Percentiles rank a stretch among this genome's conserved stretches.
Evolutionary conservation across 2,113 vertebrate genomes (phyloP).

Genomic region (Sciurus niger): DNA sequence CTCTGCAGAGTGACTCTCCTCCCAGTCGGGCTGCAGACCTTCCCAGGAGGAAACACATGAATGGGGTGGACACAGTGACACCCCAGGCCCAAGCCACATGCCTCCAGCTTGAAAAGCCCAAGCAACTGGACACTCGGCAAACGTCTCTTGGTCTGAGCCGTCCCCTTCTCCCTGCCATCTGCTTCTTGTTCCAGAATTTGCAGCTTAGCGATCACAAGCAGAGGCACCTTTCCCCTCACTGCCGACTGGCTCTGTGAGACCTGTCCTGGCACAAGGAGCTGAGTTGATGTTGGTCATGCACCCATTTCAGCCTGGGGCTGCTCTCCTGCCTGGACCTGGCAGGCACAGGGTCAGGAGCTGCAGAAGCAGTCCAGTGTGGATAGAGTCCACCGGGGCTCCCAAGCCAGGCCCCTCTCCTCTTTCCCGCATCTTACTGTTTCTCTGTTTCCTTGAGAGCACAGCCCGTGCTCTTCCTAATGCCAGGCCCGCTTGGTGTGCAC

Average conservation of each 20-base stretch:
- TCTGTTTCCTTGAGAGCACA: rapidly evolving
- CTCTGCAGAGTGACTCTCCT: too few species aligned
- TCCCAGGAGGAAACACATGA: rapidly evolving
- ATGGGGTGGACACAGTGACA: rapidly evolving
- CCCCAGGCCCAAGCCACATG: not conserved
- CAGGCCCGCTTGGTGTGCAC: too few species aligned
- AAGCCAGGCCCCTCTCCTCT: too few species aligned
- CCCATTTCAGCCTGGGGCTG: too few species aligned
- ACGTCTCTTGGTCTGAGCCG: too few species aligned
- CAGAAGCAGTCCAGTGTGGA: rapidly evolving
- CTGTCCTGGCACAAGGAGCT: too few species aligned
- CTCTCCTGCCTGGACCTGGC: not conserved
- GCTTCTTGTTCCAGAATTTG: too few species aligned
- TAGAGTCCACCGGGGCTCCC: rapidly evolving
- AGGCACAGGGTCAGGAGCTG: not conserved
- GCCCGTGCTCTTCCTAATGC: too few species aligned
- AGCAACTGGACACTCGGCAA: too few species aligned
- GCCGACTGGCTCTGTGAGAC: not conserved
- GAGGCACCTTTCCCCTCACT: not conserved
- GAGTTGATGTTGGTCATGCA: too few species aligned
- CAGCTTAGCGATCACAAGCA: not conserved
- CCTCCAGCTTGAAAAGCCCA: not conserved
- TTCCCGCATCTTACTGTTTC: rapidly evolving
- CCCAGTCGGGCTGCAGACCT: not conserved
- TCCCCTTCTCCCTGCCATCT: not conserved